phyloP scores from a whole-genome alignment of 35 echinoderm and acorn worm species.

The Holothuria glaberrima region DNA sequence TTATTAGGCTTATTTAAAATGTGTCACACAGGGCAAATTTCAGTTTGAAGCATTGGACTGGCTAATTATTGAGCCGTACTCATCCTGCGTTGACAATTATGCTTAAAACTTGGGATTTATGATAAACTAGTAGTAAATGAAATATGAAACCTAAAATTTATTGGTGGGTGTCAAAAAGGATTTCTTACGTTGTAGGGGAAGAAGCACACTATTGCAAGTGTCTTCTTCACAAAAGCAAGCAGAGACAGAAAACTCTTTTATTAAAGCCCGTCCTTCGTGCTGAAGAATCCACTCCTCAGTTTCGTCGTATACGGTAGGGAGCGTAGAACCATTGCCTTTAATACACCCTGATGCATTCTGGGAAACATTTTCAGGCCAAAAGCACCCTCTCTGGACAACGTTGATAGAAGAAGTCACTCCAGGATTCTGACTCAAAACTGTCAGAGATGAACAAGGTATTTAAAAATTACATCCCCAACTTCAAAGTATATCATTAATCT shows the following conservation, averaged over 20 bases:
- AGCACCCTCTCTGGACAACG: not conserved
- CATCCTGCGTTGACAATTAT: no score
- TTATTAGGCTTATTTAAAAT: no score
- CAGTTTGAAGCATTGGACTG: no score
- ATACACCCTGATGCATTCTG: slow-evolving; percentile 6
- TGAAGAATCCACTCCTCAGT: not conserved
- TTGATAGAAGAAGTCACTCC: not conserved
- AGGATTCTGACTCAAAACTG: not conserved
- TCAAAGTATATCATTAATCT: no score
- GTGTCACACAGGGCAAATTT: no score
- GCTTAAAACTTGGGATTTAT: no score
- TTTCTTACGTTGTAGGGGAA: not conserved
- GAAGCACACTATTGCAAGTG: not conserved
- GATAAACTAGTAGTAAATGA: no score
- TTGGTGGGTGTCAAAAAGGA: no score
- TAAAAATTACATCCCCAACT: no score
- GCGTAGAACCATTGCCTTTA: not conserved
- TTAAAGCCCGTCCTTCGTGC: slow-evolving; percentile 7
- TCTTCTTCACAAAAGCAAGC: slow-evolving; percentile 10
- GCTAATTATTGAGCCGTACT: no score
- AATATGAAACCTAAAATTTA: no score
- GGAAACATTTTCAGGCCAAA: not conserved
- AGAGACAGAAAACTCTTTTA: not conserved
- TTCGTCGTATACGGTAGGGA: not conserved
- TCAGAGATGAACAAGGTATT: no score